Conservation (phyloP, 2,888 invertebrate genomes). For the Acrobasis consociella region DNA sequence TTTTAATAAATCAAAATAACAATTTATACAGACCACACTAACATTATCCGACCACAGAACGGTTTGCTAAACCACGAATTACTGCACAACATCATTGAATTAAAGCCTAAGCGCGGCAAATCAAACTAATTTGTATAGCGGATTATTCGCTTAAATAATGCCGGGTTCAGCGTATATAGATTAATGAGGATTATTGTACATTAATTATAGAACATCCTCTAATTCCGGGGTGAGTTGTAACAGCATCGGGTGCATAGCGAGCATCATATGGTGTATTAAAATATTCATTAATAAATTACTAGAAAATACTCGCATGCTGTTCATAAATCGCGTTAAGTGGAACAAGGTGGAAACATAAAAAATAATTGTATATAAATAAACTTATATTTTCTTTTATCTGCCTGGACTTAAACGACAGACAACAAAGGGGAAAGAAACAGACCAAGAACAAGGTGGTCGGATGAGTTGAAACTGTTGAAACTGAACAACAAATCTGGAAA, state of each 20-base stretch:
- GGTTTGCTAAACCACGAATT: slow-evolving; percentile 12
- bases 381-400: too few species aligned
- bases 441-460: too few species aligned
- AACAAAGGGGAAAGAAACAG: too few species aligned
- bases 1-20: neutral
- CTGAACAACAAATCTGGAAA: too few species aligned
- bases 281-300: too few species aligned
- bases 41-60: slow-evolving; percentile 4
- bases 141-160: slow-evolving; percentile 9
- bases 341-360: too few species aligned
- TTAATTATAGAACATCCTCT: slow-evolving; percentile 6
- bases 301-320: too few species aligned
- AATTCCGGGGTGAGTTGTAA: neutral
- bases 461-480: too few species aligned
- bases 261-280: too few species aligned
- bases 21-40: neutral
- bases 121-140: slow-evolving; percentile 15
- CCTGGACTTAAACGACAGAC: too few species aligned
- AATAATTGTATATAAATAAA: too few species aligned
- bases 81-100: slow-evolving; percentile 11
- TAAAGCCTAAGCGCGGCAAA: slow-evolving; percentile 9
- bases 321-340: too few species aligned
- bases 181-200: slow-evolving; percentile 8
- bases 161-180: slow-evolving; percentile 1
- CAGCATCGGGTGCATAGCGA: neutral